Base-by-base conservation (phyloP, 2,797 vertebrate genomes). In the Anabacerthia variegaticeps region DNA sequence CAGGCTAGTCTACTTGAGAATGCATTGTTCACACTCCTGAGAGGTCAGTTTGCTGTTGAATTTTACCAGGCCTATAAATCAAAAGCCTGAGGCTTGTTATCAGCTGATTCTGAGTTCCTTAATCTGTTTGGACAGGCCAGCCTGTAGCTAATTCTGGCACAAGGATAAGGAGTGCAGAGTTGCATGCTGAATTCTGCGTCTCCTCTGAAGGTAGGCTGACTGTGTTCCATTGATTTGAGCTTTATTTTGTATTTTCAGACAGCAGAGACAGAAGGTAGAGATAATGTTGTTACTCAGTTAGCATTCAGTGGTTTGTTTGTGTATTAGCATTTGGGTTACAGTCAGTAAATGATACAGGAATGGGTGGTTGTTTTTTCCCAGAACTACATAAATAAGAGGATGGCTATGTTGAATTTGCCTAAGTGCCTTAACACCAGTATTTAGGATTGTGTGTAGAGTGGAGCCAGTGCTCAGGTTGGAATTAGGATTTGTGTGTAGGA, bases 131-230 rank as follows among this genome's bases (percentile, higher is more conserved):
- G 41, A n/a, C 46, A 72, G 59, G 65, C 32, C 30, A 88, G 59
- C 63, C 30, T 85, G 49, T 69, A 69, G 82, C 63, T 95, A 76
- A 79, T 88, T 92, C n/a, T 85, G 79, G 48, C 27, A 7, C 39
- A 34, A 85, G 71, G 71, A 37, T 87, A 65, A 77, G 13, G 22
- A 63, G 39, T 59, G 28, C 4, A 46, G 43, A 58, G 34, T 32
- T 82, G 34, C 18, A 5, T 43, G 58, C 51, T 37, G 46, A 62
- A 18, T 88, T 78, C 55, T 85, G 21, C 12, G 12, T 73, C 39
- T 65, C n/a, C 27, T 46, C 0, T 20, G 62, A 67, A 66, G 65
- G 46, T 66, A 39, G 54, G 61, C 21, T 55, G 74, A 49, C 30
- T 34, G 18, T n/a, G 10, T 56, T 77, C 6, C 6, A 4, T 4